A percentile compares a stretch with the other conserved stretches of the same genome.
Conservation (phyloP, 2,888 invertebrate species). For the Plebejus melissa region DNA sequence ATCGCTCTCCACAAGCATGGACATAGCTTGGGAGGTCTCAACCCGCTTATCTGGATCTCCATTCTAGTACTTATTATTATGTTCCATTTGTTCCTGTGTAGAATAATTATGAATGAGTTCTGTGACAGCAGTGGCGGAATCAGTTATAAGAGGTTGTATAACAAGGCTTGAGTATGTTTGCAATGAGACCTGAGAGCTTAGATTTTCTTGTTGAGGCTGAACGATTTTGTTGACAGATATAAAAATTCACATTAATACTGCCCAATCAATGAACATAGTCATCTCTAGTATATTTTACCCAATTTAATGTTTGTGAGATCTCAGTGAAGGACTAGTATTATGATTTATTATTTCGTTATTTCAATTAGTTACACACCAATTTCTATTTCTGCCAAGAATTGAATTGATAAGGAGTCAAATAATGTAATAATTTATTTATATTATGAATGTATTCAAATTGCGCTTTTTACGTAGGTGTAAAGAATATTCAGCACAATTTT, state of each 20-base stretch:
- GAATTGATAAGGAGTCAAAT: slow-evolving; percentile 5
- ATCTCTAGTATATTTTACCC: not conserved
- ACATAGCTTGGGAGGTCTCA: slow-evolving; percentile 92
- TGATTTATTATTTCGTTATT: not conserved
- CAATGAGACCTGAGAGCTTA: not conserved
- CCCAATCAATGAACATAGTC: not conserved
- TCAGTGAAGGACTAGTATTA: slow-evolving; percentile 1
- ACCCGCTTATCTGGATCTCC: slow-evolving; percentile 94
- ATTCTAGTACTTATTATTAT: slow-evolving; percentile 92
- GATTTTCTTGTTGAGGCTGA: slow-evolving; percentile 16
- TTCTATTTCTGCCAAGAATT: not conserved
- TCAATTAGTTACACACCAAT: not conserved
- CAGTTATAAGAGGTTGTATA: slow-evolving; percentile 84
- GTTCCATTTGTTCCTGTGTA: slow-evolving; percentile 95
- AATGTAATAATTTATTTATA: slow-evolving; percentile 16
- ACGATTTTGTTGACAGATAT: not conserved
- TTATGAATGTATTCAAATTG: not conserved
- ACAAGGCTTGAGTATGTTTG: slow-evolving; percentile 78
- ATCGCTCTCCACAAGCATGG: slow-evolving; percentile 95
- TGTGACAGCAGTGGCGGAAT: slow-evolving; percentile 85
- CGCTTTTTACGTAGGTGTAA: slow-evolving; percentile 18
- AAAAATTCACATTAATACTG: not conserved
- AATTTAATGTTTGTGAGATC: not conserved
- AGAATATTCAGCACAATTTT: slow-evolving; percentile 15
- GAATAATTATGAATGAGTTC: slow-evolving; percentile 94